Evolutionary conservation across 2,113 vertebrate genomes (phyloP).

Genomic region (Globicephala melas): DNA sequence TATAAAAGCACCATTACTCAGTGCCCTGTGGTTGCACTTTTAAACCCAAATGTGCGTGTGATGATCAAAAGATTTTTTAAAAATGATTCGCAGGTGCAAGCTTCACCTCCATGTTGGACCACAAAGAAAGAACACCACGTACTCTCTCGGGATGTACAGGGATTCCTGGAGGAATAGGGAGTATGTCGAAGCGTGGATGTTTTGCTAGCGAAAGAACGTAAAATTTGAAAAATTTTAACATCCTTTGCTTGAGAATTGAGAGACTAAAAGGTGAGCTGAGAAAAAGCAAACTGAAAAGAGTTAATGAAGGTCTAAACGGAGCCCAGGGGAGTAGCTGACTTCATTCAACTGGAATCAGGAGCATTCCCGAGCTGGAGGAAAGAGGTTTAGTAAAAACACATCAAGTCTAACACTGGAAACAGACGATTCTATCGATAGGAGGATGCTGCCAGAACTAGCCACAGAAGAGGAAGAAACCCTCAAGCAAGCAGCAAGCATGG

Average conservation of each 20-base stretch:
- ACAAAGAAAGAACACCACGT: no score
- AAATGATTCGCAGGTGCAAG: not conserved
- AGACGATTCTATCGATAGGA: no score
- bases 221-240: not conserved
- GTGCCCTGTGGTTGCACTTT: not conserved
- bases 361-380: accelerated
- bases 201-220: accelerated
- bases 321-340: accelerated
- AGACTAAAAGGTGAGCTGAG: no score
- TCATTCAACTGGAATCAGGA: accelerated
- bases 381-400: accelerated
- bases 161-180: accelerated
- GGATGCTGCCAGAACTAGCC: not conserved
- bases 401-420: not conserved
- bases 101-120: no score
- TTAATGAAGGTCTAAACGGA: not conserved
- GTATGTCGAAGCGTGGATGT: accelerated
- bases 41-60: not conserved
- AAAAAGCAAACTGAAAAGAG: no score
- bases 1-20: not conserved
- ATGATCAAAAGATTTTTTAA: not conserved
- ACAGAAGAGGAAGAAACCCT: not conserved
- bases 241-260: not conserved
- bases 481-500: not conserved
- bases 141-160: no score